Base-by-base conservation (phyloP, 2,888 invertebrate species). In the Blastobasis adustella region DNA sequence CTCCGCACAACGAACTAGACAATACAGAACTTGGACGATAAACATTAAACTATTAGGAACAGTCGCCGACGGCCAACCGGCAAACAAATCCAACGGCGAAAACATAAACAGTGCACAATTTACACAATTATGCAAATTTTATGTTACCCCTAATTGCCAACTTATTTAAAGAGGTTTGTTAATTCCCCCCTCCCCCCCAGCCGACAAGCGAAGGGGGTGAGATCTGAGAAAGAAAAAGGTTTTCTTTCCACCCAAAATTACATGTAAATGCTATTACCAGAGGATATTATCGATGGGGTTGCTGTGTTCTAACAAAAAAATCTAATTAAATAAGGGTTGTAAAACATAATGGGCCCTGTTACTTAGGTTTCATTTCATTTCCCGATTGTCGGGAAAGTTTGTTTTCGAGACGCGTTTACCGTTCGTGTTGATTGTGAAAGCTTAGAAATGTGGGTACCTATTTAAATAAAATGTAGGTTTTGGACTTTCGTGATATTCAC, bases 81-180 rank as follows among this genome's bases (percentile, higher is more conserved):
- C 23, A 23, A 23, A 23, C 23, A 23, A 23, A 23, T 23, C 23
- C 23, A 23, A 23, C 23, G 23, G 78, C 79, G 73, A 76, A 77
- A 84, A 79, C 76, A 84, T 81, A 83, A 84, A 85, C 83, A 81
- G 70, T 71, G 72, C 67, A 74, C 71, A 84, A 85, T 77, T 84
- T 82, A 75, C 69, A 84, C 83, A 84, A 84, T 86, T 86, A 87
- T 86, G 86, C 69, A 78, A 76, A 87, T 87, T 86, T 86, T 78
- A 86, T 86, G 84, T 83, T 77, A 78, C 82, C 85, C 85, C 83
- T 86, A 86, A 87, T 87, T 86, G 84, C 86, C 76, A 82, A 84
- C 82, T 86, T 85, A 87, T 86, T 86, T 87, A 83, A 83, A 84
- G 84, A 85, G 84, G 80, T 83, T 84, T 72, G 79, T 81, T 82